These are phyloP conservation scores for Petrocephalus zakoni DNA, from an alignment of 2,113 vertebrate genomes.

Conservation along the genomic window DNA sequence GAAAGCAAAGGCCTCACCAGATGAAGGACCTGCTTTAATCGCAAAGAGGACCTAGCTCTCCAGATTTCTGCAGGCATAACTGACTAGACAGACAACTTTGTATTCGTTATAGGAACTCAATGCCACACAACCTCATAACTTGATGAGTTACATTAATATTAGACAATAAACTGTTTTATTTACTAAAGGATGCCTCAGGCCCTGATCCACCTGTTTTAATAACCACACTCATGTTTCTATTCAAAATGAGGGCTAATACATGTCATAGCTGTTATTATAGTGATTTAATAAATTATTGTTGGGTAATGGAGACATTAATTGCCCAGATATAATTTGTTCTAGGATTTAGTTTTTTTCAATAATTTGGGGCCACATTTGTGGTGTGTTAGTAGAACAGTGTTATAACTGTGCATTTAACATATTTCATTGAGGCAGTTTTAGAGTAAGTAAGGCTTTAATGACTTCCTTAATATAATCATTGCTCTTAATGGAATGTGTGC, in stretches of 20 bases:
- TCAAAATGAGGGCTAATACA: background rate
- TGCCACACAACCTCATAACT: constrained; percentile 16
- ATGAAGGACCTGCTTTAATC: background rate
- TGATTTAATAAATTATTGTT: constrained; percentile 12
- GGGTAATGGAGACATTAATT: background rate
- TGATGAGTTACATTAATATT: background rate
- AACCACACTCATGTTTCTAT: background rate
- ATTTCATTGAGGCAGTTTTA: background rate
- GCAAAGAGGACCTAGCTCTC: background rate
- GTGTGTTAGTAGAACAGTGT: background rate
- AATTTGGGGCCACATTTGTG: background rate
- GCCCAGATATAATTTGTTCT: background rate
- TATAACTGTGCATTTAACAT: constrained; percentile 2
- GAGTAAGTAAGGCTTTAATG: constrained; percentile 16
- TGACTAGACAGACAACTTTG: background rate
- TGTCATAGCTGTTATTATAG: background rate
- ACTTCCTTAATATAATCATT: background rate
- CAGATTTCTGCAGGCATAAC: background rate
- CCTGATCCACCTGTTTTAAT: background rate
- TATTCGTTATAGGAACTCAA: constrained; percentile 21
- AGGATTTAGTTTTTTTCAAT: background rate
- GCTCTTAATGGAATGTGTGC: constrained; percentile 5
- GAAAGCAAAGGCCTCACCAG: background rate
- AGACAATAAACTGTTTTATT: background rate
- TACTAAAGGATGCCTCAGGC: background rate